These are phyloP conservation scores for Philopedon plagiatum DNA, from an alignment of 2,888 invertebrate genomes.

Conservation along the genomic window DNA sequence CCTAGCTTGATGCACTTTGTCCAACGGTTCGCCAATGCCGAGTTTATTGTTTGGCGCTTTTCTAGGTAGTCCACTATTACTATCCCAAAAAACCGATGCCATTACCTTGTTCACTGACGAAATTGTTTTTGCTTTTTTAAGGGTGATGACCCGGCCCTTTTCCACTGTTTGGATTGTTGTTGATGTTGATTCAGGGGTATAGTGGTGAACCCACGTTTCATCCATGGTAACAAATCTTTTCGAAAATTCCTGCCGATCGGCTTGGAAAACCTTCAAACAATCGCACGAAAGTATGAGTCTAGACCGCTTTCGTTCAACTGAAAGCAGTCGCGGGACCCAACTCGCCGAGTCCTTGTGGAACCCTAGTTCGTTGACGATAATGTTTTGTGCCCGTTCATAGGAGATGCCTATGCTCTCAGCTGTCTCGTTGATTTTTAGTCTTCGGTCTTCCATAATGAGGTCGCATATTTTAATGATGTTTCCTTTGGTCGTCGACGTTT, in stretches of 20 bases:
- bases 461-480: too few relatives aligned
- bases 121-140: neutral
- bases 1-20: too few relatives aligned
- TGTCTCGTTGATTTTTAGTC: conserved; percentile 51
- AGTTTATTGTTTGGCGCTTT: neutral
- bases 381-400: neutral
- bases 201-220: neutral
- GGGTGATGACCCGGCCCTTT: neutral
- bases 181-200: too few relatives aligned
- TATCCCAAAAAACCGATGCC: neutral
- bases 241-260: neutral
- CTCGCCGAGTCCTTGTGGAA: conserved; percentile 55
- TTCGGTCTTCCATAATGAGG: conserved; percentile 51
- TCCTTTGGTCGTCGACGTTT: conserved; percentile 47
- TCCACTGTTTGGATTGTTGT: neutral
- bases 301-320: conserved; percentile 47
- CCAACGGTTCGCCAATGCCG: too few relatives aligned
- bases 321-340: conserved; percentile 55
- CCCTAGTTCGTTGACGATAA: conserved; percentile 49
- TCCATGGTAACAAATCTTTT: neutral
- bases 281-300: neutral
- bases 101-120: neutral
- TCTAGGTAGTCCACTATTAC: neutral
- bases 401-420: conserved; percentile 25
- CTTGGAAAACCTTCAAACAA: neutral